Evolutionary conservation across 2,888 invertebrate genomes (phyloP).

Genomic region (Calameuta pallipes): DNA sequence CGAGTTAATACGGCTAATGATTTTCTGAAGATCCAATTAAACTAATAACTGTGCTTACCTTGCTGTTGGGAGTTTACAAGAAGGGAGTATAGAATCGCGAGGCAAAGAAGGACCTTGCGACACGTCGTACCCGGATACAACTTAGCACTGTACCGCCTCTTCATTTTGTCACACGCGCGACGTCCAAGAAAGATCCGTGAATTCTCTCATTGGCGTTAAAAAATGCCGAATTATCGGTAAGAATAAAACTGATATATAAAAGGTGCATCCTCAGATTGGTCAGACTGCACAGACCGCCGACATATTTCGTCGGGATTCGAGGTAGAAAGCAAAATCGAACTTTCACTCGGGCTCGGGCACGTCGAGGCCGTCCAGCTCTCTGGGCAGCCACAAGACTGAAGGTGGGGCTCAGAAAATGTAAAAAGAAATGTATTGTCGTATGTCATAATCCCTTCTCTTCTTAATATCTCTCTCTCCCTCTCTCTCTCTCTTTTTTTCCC

Average conservation of each 20-base stretch:
- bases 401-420: constrained; percentile 15
- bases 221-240: background rate
- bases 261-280: constrained; percentile 13
- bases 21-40: background rate
- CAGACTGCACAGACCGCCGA: constrained; percentile 18
- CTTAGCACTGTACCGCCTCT: constrained; percentile 26
- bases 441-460: constrained; percentile 24
- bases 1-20: background rate
- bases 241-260: constrained; percentile 26
- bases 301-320: constrained; percentile 16
- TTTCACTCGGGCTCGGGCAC: constrained; percentile 58
- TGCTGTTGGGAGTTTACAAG: constrained; percentile 36
- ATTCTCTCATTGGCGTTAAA: constrained; percentile 12
- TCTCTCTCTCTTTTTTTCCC: constrained; percentile 3
- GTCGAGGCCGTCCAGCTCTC: constrained; percentile 53
- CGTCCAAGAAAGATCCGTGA: constrained; percentile 14
- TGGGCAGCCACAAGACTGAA: constrained; percentile 1
- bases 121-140: constrained; percentile 36
- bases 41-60: constrained; percentile 27
- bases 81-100: constrained; percentile 33
- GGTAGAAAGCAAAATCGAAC: constrained; percentile 66
- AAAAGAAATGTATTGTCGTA: constrained; percentile 28
- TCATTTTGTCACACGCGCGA: constrained; percentile 23
- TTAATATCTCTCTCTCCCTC: constrained; percentile 12
- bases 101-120: constrained; percentile 30